Base-by-base conservation (phyloP, 1,140 invertebrate species). In the Diabrotica undecimpunctata region DNA sequence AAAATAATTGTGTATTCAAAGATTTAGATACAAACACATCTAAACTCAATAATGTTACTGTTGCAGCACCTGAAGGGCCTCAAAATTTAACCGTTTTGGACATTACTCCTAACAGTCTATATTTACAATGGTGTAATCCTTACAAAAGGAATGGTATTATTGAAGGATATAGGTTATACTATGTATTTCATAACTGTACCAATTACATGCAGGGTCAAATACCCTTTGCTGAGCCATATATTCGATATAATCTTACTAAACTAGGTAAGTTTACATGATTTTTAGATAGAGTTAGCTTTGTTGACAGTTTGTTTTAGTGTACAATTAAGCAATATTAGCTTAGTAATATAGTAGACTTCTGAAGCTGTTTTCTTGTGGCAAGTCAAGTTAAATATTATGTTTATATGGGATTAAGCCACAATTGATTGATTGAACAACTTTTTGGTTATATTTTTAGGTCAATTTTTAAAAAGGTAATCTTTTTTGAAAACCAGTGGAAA, bases 41-140 rank as follows among this genome's bases (percentile, higher is more conserved):
- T 69, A 70, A 56, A 70, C 50, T 68, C 65, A 54, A 66, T 67
- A 65, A 12, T 37, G n/a, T 38, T n/a, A 12, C 8, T 61, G 41
- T 74, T 77, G 38, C 67, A 77, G 91, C 91, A 79, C 91, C 92
- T 78, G 90, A 86, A 77, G 89, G 90, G 75, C 93, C 93, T 58
- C 81, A 86, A 74, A 93, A 94, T 81, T 83, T 95, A 65, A 90
- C 86, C 66, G 84, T 91, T 11, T 82, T 87, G 65, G 85, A 86
- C 77, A 87, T 93, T 52, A 89, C 88, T 60, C 85, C 91, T 65
- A 86, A 85, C 53, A 88, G 88, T 75, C 89, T 95, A 69, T 86
- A 88, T 63, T 82, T 96, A 71, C 85, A 85, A 70, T 95, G 93
- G 93, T 81, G 81, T 72, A 86, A 89, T 78, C 93, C 93, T 50